A percentile compares a stretch with the other conserved stretches of the same genome.
Conservation (phyloP, 2,797 vertebrate species). For the Microcaecilia unicolor region DNA sequence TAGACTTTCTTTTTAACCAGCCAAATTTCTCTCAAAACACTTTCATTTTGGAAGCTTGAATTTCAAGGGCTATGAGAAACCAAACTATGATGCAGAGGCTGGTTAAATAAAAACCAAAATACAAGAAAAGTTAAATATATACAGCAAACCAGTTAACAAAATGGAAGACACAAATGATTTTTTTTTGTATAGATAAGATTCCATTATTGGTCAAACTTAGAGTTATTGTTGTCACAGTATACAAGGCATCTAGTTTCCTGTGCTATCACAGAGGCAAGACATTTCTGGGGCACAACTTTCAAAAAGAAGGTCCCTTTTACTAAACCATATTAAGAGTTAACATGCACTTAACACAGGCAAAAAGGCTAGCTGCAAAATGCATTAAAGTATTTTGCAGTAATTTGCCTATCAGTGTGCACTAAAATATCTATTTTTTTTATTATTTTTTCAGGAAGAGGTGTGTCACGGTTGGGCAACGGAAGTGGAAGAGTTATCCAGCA, state of each 20-base stretch:
- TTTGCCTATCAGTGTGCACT: no score
- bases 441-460: no score
- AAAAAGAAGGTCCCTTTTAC: no score
- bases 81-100: background rate
- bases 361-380: no score
- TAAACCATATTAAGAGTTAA: no score
- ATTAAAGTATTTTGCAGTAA: no score
- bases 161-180: background rate
- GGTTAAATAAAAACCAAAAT: no score
- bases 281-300: background rate
- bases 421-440: no score
- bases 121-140: background rate
- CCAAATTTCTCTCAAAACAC: conserved; percentile 11
- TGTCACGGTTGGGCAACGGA: no score
- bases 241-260: background rate
- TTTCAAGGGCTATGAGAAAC: background rate
- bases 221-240: conserved; percentile 1
- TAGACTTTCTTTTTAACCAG: conserved; percentile 14
- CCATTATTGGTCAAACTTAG: background rate
- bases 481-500: no score
- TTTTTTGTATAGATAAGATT: background rate
- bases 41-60: conserved; percentile 9
- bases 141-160: background rate
- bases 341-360: no score
- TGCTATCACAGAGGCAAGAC: background rate